Conservation (phyloP, 2,113 vertebrate genomes). For the Jacana jacana region DNA sequence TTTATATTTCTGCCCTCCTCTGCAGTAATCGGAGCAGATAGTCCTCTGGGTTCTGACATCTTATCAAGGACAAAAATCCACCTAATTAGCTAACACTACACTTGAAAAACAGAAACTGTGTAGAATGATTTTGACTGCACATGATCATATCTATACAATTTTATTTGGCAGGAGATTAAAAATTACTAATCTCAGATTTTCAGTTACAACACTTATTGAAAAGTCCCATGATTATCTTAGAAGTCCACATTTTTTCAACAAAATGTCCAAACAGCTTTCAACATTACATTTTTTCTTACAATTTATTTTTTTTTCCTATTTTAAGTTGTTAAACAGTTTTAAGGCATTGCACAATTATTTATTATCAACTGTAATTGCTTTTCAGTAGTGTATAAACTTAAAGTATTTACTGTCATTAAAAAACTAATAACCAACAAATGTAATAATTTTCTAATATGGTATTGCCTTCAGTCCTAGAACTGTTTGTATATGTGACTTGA, state of each 20-base stretch:
- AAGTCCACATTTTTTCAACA: background rate
- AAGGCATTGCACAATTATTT: constrained; percentile 20
- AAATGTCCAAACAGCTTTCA: background rate
- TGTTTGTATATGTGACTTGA: constrained; percentile 25
- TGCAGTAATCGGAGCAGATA: too few relatives aligned
- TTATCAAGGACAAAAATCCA: background rate
- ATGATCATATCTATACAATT: background rate
- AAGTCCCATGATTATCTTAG: background rate
- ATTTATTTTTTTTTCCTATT: background rate
- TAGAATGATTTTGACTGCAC: background rate
- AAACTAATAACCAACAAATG: background rate
- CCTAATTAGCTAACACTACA: background rate
- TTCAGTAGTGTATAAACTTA: constrained; percentile 28
- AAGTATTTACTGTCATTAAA: background rate
- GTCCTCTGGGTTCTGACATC: background rate
- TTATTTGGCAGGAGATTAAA: background rate
- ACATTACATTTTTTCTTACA: background rate
- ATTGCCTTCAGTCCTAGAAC: constrained; percentile 7
- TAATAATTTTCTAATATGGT: constrained; percentile 23
- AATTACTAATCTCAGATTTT: background rate
- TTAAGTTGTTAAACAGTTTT: background rate
- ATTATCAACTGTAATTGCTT: constrained; percentile 23
- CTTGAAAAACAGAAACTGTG: background rate
- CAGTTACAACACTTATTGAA: background rate
- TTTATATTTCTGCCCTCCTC: background rate